These are phyloP conservation scores for Ceratina japonica DNA, from an alignment of 1,140 invertebrate species.

Conservation along the genomic window DNA sequence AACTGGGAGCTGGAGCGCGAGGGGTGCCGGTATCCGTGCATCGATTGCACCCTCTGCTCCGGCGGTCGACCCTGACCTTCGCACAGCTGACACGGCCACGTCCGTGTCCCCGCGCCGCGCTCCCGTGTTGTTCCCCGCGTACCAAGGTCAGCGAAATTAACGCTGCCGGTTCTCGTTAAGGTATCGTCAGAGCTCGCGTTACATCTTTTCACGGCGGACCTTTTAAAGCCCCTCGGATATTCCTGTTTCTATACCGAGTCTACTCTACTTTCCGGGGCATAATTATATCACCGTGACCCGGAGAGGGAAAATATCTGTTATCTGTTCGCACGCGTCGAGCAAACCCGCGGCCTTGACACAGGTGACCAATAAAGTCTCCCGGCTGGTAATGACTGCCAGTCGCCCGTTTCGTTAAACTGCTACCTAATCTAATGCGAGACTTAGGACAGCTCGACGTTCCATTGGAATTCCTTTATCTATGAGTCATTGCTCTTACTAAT, in stretches of 20 bases:
- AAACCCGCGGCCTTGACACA: too few relatives aligned
- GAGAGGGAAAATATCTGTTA: background rate
- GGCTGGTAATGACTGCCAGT: too few relatives aligned
- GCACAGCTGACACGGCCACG: constrained; percentile 57
- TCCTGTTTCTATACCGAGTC: background rate
- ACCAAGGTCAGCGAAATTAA: constrained; percentile 51
- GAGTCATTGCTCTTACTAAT: too few relatives aligned
- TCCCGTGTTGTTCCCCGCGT: background rate
- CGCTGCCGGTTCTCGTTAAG: constrained; percentile 60
- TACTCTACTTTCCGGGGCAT: background rate
- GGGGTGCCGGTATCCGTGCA: constrained; percentile 63
- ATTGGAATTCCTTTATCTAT: too few relatives aligned
- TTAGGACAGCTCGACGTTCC: too few relatives aligned
- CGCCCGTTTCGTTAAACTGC: too few relatives aligned
- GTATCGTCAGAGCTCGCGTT: constrained; percentile 43
- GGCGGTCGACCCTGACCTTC: constrained; percentile 63
- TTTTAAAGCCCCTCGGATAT: background rate
- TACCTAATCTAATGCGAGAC: too few relatives aligned
- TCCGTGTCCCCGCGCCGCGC: constrained; percentile 49
- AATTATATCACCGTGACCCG: constrained; percentile 4
- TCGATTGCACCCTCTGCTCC: constrained; percentile 67
- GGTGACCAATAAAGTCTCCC: too few relatives aligned
- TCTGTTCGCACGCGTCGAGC: too few relatives aligned
- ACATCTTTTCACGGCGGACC: constrained; percentile 5
- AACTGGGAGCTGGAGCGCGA: constrained; percentile 63